Conservation (phyloP, 2,113 vertebrate species). For the Muntiacus muntjak region DNA sequence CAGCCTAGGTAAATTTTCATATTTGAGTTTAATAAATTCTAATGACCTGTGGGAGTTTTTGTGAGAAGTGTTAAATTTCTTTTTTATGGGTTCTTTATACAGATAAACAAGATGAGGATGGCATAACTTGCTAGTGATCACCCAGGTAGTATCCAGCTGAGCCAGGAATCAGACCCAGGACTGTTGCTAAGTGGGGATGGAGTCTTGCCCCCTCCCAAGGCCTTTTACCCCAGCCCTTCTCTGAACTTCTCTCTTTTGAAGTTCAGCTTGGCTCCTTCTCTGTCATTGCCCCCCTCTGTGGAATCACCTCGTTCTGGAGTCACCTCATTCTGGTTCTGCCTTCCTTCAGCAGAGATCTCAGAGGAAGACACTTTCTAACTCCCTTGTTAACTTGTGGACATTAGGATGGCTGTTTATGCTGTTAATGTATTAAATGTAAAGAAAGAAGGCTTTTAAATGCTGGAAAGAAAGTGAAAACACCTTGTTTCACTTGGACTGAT, state of each 20-base stretch:
- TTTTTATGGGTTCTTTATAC: background rate
- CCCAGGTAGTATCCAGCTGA: background rate
- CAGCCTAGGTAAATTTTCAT: background rate
- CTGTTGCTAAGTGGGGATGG: background rate
- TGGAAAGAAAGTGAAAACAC: slow-evolving; percentile 35
- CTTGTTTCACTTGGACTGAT: slow-evolving; percentile 23
- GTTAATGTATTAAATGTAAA: slow-evolving; percentile 58
- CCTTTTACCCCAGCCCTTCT: background rate
- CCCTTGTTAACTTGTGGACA: background rate
- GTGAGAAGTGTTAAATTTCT: background rate
- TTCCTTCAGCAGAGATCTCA: background rate
- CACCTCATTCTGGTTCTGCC: background rate
- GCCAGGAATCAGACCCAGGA: background rate
- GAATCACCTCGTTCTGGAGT: background rate
- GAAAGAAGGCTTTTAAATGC: slow-evolving; percentile 32
- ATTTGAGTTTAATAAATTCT: slow-evolving; percentile 2
- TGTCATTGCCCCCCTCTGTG: background rate
- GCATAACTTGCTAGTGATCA: background rate
- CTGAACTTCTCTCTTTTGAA: background rate
- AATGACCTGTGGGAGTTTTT: background rate
- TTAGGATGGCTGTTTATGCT: slow-evolving; percentile 42
- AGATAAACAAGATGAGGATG: background rate
- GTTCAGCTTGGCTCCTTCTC: background rate
- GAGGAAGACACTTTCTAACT: background rate
- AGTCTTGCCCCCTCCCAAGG: background rate